Evolutionary conservation across 2,113 vertebrate genomes (phyloP).

Genomic region (Aptenodytes forsteri): DNA sequence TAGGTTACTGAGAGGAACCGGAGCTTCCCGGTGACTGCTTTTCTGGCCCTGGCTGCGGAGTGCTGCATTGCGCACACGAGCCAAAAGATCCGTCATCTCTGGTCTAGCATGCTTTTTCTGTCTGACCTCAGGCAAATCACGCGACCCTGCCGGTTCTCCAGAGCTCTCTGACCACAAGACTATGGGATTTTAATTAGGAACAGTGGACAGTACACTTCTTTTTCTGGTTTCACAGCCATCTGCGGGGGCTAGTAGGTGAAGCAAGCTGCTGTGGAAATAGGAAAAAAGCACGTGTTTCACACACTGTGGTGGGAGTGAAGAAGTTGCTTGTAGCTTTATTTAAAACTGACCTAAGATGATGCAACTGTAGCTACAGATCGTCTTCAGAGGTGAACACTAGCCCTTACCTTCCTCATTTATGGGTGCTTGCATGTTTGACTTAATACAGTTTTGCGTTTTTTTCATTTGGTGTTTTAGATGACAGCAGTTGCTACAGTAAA

Average conservation of each 20-base stretch:
- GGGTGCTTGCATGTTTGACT: background rate
- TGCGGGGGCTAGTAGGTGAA: background rate
- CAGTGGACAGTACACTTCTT: background rate
- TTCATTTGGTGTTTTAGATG: background rate
- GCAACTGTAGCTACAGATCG: background rate
- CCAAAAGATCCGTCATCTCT: background rate
- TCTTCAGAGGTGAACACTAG: background rate
- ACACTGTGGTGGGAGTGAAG: background rate
- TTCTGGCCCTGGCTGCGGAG: background rate
- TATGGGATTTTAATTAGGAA: conserved; percentile 48
- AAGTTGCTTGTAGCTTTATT: background rate
- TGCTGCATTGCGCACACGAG: background rate
- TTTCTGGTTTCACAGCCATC: background rate
- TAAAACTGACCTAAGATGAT: background rate
- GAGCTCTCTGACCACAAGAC: background rate
- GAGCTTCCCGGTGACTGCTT: conserved; percentile 9
- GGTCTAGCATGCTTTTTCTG: background rate
- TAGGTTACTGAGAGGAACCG: background rate
- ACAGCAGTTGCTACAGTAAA: background rate
- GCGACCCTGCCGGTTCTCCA: background rate
- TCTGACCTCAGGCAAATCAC: conserved; percentile 5
- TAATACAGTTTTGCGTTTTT: background rate
- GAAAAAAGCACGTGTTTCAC: background rate
- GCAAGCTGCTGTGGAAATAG: background rate
- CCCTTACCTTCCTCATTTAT: background rate